These are phyloP conservation scores for Anthopleura xanthogrammica DNA, from an alignment of 92 coral and sea anemone species.

Conservation along the genomic window DNA sequence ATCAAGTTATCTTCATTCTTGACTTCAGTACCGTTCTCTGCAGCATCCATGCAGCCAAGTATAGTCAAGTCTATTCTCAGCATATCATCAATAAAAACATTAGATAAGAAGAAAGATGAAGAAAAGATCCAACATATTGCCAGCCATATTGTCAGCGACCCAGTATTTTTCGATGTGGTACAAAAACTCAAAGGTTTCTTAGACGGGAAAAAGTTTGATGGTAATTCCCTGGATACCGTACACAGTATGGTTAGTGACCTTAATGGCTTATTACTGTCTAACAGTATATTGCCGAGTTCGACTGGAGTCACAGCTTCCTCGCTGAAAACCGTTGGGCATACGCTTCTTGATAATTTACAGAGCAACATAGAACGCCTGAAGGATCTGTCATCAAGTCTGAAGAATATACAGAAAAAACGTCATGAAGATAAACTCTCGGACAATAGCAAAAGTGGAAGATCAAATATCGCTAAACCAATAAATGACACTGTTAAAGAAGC, in stretches of 20 bases:
- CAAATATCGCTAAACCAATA: conserved; percentile 12
- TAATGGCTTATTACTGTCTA: conserved; percentile 9
- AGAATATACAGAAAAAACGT: conserved; percentile 1
- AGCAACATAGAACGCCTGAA: conserved; percentile 24
- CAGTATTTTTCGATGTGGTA: conserved; percentile 30
- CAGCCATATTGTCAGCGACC: conserved; percentile 9
- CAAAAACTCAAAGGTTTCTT: conserved; percentile 33
- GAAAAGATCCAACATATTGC: conserved; percentile 13
- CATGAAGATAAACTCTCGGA: background rate
- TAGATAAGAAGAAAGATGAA: background rate
- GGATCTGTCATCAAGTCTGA: conserved; percentile 16
- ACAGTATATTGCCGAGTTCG: background rate
- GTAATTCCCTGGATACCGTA: conserved; percentile 24
- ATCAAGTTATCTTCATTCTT: background rate
- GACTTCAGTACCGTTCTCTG: background rate
- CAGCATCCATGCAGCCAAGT: background rate
- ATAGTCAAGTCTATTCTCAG: background rate
- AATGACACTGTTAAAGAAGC: background rate
- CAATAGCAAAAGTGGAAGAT: conserved; percentile 17
- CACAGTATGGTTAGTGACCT: conserved; percentile 30
- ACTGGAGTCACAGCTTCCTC: background rate
- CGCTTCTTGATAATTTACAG: conserved; percentile 10
- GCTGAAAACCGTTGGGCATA: background rate
- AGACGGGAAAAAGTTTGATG: background rate
- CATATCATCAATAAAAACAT: background rate